Conservation (phyloP, 2,888 invertebrate genomes). For the Cheilosia urbana region DNA sequence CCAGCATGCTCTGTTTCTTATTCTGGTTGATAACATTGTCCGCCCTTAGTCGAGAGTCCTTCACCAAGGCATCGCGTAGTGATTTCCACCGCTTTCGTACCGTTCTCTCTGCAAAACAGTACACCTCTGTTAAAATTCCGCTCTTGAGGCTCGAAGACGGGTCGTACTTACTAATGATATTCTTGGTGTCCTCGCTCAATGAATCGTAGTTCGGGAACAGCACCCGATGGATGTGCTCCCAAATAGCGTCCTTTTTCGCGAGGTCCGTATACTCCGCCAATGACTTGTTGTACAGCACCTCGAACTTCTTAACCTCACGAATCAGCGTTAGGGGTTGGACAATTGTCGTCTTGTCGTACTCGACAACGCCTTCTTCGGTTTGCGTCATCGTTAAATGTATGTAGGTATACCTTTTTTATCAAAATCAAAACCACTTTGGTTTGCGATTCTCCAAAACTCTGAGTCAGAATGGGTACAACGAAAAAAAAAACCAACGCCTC, state of each 20-base stretch:
- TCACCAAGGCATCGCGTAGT: constrained; percentile 75
- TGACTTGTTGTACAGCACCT: constrained; percentile 72
- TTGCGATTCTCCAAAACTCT: not conserved
- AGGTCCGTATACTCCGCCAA: constrained; percentile 67
- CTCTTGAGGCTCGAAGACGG: too few relatives aligned
- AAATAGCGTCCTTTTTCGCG: constrained; percentile 69
- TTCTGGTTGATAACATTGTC: constrained; percentile 52
- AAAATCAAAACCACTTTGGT: not conserved
- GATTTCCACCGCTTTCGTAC: constrained; percentile 77
- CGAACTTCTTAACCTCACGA: constrained; percentile 71
- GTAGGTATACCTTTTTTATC: too few relatives aligned
- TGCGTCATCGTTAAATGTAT: constrained; percentile 45
- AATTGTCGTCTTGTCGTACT: constrained; percentile 65
- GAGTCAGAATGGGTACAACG: not conserved
- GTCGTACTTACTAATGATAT: constrained; percentile 71
- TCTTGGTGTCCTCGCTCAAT: constrained; percentile 46
- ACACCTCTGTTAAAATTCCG: not conserved
- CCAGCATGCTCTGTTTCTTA: constrained; percentile 68
- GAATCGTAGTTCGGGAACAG: constrained; percentile 69
- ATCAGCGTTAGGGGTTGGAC: constrained; percentile 75
- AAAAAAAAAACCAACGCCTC: constrained; percentile 22
- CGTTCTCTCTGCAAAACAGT: constrained; percentile 60
- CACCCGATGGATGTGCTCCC: constrained; percentile 72
- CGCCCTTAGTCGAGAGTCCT: constrained; percentile 72
- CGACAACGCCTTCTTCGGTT: constrained; percentile 30